Base-by-base conservation (phyloP, 2,888 invertebrate genomes). In the Strigamia maritima region DNA sequence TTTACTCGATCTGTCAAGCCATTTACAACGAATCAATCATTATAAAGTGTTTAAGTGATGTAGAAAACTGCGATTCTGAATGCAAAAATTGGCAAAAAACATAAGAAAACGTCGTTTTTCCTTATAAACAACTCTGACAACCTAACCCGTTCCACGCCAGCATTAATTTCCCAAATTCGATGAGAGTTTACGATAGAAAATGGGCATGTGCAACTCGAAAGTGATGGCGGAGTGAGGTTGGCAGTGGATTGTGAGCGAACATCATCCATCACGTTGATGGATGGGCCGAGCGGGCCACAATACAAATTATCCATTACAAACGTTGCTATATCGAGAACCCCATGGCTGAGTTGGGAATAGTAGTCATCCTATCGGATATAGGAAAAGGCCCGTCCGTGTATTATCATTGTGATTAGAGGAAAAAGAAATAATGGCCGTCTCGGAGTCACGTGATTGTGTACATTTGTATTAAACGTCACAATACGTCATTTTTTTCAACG, bases 261-360 rank as follows among this genome's bases (percentile, higher is more conserved):
- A 65, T 79, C 80, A 80, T 80, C 80, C 79, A 80, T 80, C 80
- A 80, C 26, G 28, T 26, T 79, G 80, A 80, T 80, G 80, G 80
- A 80, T 80, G 79, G 80, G 77, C 79, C 77, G 77, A 74, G 54
- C 76, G 79, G 80, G 79, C 79, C 79, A 80, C 80, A 80, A 80
- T 79, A 80, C 80, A 80, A 80, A 80, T 80, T 80, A 80, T 80
- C 79, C 80, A 80, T 80, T 79, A 79, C 74, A 77, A 70, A 76
- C 80, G 79, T 44, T 44, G 44, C 12, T 44, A 2, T 44, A 44
- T 1, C 12, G 44, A 44, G 44, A 79, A 79, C 22, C 38, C 12
- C 22, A 40, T 44, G 38, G 38, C 38, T 77, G 38, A 19, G 49
- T 19, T 24, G 28, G 77, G 49, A 77, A 49, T 49, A 77, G 77